Conservation (phyloP, 2,888 invertebrate species). For the Aethes cnicana region DNA sequence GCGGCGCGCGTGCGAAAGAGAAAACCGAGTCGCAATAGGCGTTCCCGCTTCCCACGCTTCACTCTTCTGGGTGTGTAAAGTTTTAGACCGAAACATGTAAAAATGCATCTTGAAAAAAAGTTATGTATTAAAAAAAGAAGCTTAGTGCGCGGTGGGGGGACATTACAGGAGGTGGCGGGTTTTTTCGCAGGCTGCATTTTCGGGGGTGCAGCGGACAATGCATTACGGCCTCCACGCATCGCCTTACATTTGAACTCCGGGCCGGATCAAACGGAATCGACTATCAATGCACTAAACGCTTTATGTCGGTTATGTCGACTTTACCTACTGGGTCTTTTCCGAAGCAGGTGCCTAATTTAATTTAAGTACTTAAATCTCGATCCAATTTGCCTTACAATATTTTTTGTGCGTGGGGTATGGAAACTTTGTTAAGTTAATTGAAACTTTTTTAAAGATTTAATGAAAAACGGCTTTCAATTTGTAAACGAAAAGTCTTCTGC, state of each 20-base stretch:
- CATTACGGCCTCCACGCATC: conserved; percentile 72
- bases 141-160: conserved; percentile 79
- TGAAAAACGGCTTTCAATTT: too few relatives aligned
- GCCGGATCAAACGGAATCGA: conserved; percentile 28
- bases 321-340: too few relatives aligned
- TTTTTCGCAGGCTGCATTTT: conserved; percentile 81
- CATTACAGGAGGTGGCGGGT: conserved; percentile 78
- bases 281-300: conserved; percentile 25
- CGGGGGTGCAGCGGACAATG: conserved; percentile 81
- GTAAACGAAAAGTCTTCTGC: too few relatives aligned
- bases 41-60: conserved; percentile 68
- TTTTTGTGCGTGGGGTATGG: too few relatives aligned
- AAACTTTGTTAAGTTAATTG: too few relatives aligned
- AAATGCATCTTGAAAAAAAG: conserved; percentile 83
- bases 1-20: conserved; percentile 60
- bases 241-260: conserved; percentile 65
- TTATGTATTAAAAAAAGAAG: conserved; percentile 83
- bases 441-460: too few relatives aligned
- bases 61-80: conserved; percentile 79
- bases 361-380: too few relatives aligned
- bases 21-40: conserved; percentile 69
- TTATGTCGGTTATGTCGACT: conserved; percentile 4
- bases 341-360: too few relatives aligned
- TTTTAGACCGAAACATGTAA: conserved; percentile 83
- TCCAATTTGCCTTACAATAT: neutral